Evolutionary conservation across 2,797 vertebrate genomes (phyloP), one percentile per base, ranked within the genome.

Genomic region (Micrastur ruficollis): DNA sequence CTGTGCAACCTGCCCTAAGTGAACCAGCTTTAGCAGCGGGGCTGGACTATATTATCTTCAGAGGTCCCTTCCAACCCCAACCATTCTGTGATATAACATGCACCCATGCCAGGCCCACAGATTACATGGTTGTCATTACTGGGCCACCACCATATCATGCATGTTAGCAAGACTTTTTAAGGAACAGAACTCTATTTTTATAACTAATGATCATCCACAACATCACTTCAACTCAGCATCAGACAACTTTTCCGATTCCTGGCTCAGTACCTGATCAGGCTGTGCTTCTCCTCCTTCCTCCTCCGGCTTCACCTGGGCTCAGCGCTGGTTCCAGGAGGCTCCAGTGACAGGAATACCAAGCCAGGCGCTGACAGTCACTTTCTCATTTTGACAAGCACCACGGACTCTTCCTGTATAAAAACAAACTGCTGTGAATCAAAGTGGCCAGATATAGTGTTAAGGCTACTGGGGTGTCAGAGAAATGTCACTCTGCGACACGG

Each of bases 221-320:
- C 31, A 63, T 29, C 74, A 36, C 47, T 59, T 47, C 55, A 67
- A 32, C 27, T 52, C 23, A 19, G 49, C 67, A 86, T 56, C 59
- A 63, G 55, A 26, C 42, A 59, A 14, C 31, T 61, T 38, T 16
- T 34, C 17, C 59, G 32, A 4, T 13, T 70, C 44, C 49, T 34
- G 1, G 32, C 50, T 76, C 74, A 29, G 76, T 97, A 97, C 96
- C 97, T 97, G 97, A 96, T 89, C 90, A 86, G 81, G 71, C 95
- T 91, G 91, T 91, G 82, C 87, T 96, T 55, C 87, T 94, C 62
- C 19, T 7, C 72, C 73, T 72, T 65, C 75, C 44, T 85, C 63
- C 56, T 95, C 88, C 10, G 73, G 79, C 93, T 96, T 83, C 94
- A 76, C 95, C 93, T 73, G 80, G 72, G 62, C 86, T 91, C 56